Conservation (phyloP, 2,113 vertebrate genomes). For the Ploceus nigricollis region DNA sequence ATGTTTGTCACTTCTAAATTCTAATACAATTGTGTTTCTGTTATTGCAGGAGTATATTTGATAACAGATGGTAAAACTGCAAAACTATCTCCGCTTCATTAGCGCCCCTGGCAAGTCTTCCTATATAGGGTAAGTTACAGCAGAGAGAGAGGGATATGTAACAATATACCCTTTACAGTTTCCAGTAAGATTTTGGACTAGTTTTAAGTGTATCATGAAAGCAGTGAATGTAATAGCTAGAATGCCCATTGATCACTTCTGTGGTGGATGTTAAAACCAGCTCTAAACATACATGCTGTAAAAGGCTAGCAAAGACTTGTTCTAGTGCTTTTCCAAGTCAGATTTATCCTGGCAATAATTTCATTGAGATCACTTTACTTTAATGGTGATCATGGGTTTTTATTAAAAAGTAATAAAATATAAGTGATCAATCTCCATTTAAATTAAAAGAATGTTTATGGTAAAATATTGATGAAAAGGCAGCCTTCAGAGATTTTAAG, state of each 20-base stretch:
- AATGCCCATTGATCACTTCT: not conserved
- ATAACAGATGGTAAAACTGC: conserved; percentile 28
- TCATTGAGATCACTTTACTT: not conserved
- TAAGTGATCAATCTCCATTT: not conserved
- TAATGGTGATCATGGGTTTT: not conserved
- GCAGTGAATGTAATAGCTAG: not conserved
- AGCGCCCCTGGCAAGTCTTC: conserved; percentile 1
- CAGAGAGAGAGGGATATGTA: not conserved
- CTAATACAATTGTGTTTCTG: not conserved
- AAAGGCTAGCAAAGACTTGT: not conserved
- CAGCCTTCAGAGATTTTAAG: not conserved
- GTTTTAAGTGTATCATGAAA: not conserved
- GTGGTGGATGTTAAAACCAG: not conserved
- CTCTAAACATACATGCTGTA: not conserved
- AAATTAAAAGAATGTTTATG: conserved; percentile 22
- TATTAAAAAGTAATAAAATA: conserved; percentile 40
- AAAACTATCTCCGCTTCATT: conserved; percentile 31
- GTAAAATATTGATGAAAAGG: conserved; percentile 50
- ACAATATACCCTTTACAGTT: not conserved
- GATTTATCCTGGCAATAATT: not conserved
- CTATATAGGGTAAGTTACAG: not conserved
- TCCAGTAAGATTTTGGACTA: not conserved
- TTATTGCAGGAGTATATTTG: not conserved
- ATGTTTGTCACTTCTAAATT: not conserved
- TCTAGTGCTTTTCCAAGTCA: not conserved